Base-by-base conservation (phyloP, 2,113 vertebrate genomes). In the Crotophaga sulcirostris region DNA sequence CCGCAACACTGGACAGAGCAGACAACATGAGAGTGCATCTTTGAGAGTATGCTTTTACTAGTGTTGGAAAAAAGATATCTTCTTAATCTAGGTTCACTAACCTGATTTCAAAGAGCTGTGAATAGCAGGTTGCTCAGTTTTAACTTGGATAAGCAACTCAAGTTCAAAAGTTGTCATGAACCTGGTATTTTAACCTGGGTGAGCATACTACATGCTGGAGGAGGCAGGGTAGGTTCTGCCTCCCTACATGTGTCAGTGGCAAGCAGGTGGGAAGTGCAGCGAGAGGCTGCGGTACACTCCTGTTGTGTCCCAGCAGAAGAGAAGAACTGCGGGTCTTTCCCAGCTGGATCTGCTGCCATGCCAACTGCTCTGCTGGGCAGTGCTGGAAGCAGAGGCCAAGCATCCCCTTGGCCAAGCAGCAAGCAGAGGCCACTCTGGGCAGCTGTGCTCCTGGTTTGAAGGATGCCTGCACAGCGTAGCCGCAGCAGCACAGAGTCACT, bases 191-290 rank as follows among this genome's bases (percentile, higher is more conserved):
- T 55, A 87, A 55, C 74, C 52, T 51, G 29, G 13, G 21, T 0
- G 0, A 75, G 26, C 18, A 11, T 0, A 4, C 20, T 16, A 10
- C 40, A n/a, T 0, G 1, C 64, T 67, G 38, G 36, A 58, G 19
- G 63, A 66, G 56, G 12, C n/a, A 40, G 15, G 28, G 34, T 17
- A 67, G 19, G 9, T 67, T 69, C 47, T 84, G 28, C 81, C 25
- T 73, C 68, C 13, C 33, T 23, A 16, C 3, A 0, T 10, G 6
- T 33, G 7, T 36, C 6, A 2, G 38, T 45, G 67, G 17, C 8
- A 18, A 64, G 28, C 36, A 52, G 45, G 29, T 31, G 4, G 15
- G 23, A 86, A n/a, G 68, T 0, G 0, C 2, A 1, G 9, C 11
- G 7, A 38, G 51, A 66, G n/a, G 23, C 51, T 59, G 29, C 7